Base-by-base conservation (phyloP, 2,888 invertebrate species). In the Halictus quadricinctus region DNA sequence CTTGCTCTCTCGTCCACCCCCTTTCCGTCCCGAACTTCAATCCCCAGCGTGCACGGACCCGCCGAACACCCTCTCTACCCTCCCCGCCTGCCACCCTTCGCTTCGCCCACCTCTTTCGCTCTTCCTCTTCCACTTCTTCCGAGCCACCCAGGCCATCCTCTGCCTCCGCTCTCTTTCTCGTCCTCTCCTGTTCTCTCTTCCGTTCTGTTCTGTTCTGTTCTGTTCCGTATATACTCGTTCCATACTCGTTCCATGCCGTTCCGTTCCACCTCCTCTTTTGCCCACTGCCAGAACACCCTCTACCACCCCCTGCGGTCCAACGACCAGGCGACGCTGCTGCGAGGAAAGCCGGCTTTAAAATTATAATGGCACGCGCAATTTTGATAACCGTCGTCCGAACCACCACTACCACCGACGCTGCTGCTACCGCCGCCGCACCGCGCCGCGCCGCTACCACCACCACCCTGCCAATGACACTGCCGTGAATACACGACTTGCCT, bases 321-420 rank as follows among this genome's bases (percentile, higher is more conserved):
- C 89, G 87, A 87, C 85, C 87, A 87, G 87, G 86, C 90, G 88
- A 83, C 88, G 85, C 79, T 85, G 82, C 88, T 88, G 91, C 92
- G 93, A 93, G 93, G 92, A 94, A 94, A 94, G 93, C 93, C 93
- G 93, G 93, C 93, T 94, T 94, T 94, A 93, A 94, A 94, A 94
- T 94, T 94, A 94, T 94, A 94, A 94, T 94, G 93, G 93, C 94
- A 94, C 93, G 93, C 93, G 93, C 93, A 94, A 94, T 94, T 94
- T 94, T 94, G 93, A 94, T 94, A 94, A 94, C 93, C 94, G 92
- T 92, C 91, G 91, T 91, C 91, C 92, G 92, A 91, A 91, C 89
- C 88, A 88, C 87, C 88, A 81, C 87, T 81, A 85, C 76, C 79
- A 72, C 69, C 73, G 76, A 83, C 50, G 83, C 84, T 60, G 76